Evolutionary conservation across 2,888 invertebrate species (phyloP), one percentile per base, ranked within the genome.

Genomic region (Agrotis clavis): DNA sequence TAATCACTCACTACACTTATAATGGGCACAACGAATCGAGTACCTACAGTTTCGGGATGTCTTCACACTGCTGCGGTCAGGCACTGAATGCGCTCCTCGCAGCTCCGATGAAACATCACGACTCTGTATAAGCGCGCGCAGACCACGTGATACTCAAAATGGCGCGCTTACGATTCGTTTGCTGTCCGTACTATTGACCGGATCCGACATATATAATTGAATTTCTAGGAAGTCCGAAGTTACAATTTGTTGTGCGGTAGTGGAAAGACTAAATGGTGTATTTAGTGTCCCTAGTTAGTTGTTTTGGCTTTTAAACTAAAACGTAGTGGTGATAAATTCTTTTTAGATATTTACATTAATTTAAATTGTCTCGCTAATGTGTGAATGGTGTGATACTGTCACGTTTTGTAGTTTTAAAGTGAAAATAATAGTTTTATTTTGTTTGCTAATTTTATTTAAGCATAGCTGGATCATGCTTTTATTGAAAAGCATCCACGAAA

Each of bases 221-320:
- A 82, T 83, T 83, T 74, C 77, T 71, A 71, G 53, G 64, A 81
- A 83, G 76, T 83, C 68, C 19, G n/a, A 79, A 67, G 79, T 83
- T 68, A 51, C 16, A 41, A 4, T 41, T 41, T 41, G 41, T 41
- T 67, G 68, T 54, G 61, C 18, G 64, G 61, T 78, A 78, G 77
- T 50, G 25, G 30, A 57, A 67, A 53, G 48, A n/a, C 68, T 73
- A 75, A 82, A 81, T 80, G 48, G 62, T 74, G 56, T 72, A 73
- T 67, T 71, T 57, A 53, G 59, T 68, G 50, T 69, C 25, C 11
- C 18, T 30, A 50, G 70, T 71, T 67, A 64, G 67, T 78, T 56
- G 65, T 79, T 69, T 69, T 56, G 41, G 25, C 13, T 50, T 71
- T 82, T 50, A n/a, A 4, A 54, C 59, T 50, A 73, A 50, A 71